Evolutionary conservation across 2,113 vertebrate genomes (phyloP), one percentile per base, ranked within the genome.

Genomic region (Cavia aperea): DNA sequence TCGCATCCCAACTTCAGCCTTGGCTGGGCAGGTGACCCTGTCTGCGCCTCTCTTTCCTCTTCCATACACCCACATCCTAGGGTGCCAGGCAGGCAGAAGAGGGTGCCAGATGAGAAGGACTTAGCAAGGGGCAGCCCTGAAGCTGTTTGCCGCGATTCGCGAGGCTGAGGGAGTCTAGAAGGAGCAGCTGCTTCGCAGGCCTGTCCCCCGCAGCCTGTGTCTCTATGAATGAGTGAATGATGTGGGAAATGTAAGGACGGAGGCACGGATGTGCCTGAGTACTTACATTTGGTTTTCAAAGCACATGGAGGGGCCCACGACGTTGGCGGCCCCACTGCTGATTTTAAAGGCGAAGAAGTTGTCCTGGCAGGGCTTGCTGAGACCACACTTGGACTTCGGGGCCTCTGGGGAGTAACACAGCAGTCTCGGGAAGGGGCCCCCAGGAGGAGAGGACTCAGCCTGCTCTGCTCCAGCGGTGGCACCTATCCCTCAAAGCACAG

Each of bases 271-370:
- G 4, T 4, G 10, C 16, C 7, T 1, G 4, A 31, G 43, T 46
- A 97, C 98, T 96, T 97, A 99, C 99, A 96, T 56, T 36, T 89
- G 58, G 43, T 97, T 97, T 0, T 99, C 93, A 9, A 99, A 98
- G 96, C 99, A 99, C 90, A 99, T 98, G 19, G 94, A 97, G 65
- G 99, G 98, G n/a, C 98, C 98, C 15, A 99, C 97, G 29, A 98
- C 96, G 0, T 98, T 97, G 65, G 98, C 98, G 0, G 98, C 98
- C 0, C 99, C 98, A 0, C 98, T 99, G 82, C 26, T 63, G 87
- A 99, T 95, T 85, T 90, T 97, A 81, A 99, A 97, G 0, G 98
- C 95, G 65, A 98, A 99, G 81, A 97, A 89, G 51, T 98, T 70
- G 0, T 26, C 1, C 0, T 97, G 96, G 60, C 98, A 99, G 43